phyloP scores from a whole-genome alignment of 2,113 vertebrate genomes.

The Cnemophilus loriae region DNA sequence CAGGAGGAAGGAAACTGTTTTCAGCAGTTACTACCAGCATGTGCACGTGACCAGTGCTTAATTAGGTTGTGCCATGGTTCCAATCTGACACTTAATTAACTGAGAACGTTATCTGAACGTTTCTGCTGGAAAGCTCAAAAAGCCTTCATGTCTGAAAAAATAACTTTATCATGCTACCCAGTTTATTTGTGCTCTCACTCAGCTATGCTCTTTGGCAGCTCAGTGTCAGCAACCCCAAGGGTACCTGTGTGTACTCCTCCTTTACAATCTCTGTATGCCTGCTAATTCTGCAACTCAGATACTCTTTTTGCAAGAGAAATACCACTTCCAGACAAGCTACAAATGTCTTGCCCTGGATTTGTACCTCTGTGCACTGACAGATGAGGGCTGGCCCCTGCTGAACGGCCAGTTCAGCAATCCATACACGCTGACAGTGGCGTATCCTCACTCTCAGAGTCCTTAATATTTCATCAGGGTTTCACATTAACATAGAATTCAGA shows the following conservation, averaged over 20 bases:
- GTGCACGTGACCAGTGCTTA: background rate
- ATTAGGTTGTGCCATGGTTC: background rate
- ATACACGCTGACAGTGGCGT: background rate
- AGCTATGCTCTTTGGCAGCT: background rate
- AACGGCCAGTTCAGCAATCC: background rate
- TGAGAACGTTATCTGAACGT: background rate
- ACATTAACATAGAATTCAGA: background rate
- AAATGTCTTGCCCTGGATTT: background rate
- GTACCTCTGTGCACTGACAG: fast-evolving
- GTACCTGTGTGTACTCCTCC: background rate
- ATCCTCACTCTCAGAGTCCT: background rate
- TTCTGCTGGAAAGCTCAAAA: background rate
- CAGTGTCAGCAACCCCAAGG: background rate
- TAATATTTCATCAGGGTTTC: background rate
- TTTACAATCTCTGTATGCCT: background rate
- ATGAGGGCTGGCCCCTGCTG: background rate
- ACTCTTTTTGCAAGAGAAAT: background rate
- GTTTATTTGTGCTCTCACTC: background rate
- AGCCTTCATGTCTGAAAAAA: background rate
- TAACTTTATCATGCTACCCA: background rate
- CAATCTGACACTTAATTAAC: background rate
- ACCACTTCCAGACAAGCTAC: background rate
- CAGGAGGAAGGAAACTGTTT: background rate
- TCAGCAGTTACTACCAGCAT: background rate
- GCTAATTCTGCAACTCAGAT: background rate